A percentile compares a stretch with the other conserved stretches of the same genome.
phyloP scores from a whole-genome alignment of 2,797 vertebrate genomes.

The Myotis planiceps region DNA sequence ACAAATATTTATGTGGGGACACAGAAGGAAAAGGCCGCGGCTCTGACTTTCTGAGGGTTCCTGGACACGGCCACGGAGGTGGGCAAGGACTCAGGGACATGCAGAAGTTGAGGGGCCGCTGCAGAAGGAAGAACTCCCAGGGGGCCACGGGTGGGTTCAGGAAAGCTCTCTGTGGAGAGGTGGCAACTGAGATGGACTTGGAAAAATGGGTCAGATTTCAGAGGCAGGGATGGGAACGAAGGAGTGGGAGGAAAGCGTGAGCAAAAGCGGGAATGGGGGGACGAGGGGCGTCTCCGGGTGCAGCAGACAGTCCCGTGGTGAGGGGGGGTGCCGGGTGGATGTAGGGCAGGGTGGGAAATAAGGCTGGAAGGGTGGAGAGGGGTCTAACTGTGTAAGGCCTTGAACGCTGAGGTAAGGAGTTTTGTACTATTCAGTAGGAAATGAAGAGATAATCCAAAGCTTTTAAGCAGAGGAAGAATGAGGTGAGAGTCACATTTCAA shows the following conservation, averaged over 20 bases:
- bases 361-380: neutral
- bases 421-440: neutral
- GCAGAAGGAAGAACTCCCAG: neutral
- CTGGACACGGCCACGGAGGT: neutral
- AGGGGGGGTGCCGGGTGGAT: too few relatives aligned
- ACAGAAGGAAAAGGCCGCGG: neutral
- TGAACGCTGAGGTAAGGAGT: neutral
- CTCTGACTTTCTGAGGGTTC: neutral
- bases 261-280: neutral
- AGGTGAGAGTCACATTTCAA: neutral
- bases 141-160: neutral
- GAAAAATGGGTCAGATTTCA: neutral
- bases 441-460: neutral
- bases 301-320: accelerated
- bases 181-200: neutral
- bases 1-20: slow-evolving; percentile 36
- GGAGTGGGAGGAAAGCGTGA: neutral
- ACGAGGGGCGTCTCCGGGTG: accelerated
- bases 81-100: neutral
- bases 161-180: neutral
- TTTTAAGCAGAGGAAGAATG: neutral
- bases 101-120: neutral
- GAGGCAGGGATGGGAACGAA: neutral
- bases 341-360: neutral
- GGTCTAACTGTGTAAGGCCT: neutral